Conservation (phyloP, 2,113 vertebrate genomes). For the Mesembrinibis cayennensis region DNA sequence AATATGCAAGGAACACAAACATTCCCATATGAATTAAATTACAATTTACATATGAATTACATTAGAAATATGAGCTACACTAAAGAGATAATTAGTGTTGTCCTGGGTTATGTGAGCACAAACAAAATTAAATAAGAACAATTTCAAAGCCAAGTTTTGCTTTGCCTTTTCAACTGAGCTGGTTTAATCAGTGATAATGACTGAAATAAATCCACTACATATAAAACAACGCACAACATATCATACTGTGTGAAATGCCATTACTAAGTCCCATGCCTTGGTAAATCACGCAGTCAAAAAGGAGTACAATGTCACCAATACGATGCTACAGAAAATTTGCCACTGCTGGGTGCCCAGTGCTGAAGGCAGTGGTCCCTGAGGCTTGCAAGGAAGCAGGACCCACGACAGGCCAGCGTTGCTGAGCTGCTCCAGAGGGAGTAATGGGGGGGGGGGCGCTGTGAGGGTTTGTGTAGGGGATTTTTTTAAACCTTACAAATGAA, state of each 20-base stretch:
- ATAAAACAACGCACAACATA: slow-evolving; percentile 42
- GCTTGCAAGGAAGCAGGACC: not conserved
- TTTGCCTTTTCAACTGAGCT: slow-evolving; percentile 77
- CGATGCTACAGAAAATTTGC: not conserved
- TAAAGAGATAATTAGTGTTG: slow-evolving; percentile 82
- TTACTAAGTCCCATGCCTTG: not conserved
- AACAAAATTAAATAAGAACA: slow-evolving; percentile 82
- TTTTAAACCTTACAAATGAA: not conserved
- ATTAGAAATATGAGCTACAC: slow-evolving; percentile 82
- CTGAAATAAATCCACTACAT: slow-evolving; percentile 73
- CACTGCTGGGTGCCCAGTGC: not conserved
- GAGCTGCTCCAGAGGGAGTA: not conserved
- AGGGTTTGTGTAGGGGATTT: not conserved
- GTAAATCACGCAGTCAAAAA: slow-evolving; percentile 26
- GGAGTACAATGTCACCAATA: not conserved
- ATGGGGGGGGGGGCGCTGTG: not conserved
- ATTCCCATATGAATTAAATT: slow-evolving; percentile 80
- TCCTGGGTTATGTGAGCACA: slow-evolving; percentile 78
- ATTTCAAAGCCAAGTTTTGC: slow-evolving; percentile 81
- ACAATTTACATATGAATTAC: slow-evolving; percentile 84
- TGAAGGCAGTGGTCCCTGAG: not conserved
- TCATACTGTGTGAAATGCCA: slow-evolving; percentile 63
- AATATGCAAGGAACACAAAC: slow-evolving; percentile 76
- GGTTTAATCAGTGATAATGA: slow-evolving; percentile 81
- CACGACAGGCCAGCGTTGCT: not conserved